phyloP scores from a whole-genome alignment of 1,140 invertebrate genomes.

The Steinernema khuongi region DNA sequence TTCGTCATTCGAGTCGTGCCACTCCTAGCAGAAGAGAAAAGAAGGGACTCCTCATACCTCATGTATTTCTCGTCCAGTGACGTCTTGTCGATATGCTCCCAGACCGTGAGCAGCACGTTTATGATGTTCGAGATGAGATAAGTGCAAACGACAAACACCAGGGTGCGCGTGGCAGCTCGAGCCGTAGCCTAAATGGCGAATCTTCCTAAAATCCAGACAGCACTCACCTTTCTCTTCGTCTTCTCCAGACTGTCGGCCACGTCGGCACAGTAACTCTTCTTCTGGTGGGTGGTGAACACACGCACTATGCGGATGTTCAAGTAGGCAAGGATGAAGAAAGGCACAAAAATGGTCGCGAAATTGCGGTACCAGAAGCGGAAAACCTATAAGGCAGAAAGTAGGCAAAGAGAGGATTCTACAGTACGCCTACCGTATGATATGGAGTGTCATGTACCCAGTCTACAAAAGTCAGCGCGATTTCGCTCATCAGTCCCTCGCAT shows the following conservation, averaged over 20 bases:
- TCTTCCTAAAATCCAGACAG: conserved; percentile 28
- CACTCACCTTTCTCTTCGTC: conserved; percentile 30
- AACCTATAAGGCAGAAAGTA: neutral
- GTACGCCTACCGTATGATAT: conserved; percentile 37
- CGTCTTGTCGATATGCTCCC: conserved; percentile 51
- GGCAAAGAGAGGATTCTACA: neutral
- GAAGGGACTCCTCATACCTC: neutral
- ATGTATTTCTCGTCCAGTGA: conserved; percentile 30
- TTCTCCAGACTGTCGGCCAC: conserved; percentile 20
- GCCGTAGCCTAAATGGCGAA: conserved; percentile 45
- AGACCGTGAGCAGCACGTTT: conserved; percentile 53
- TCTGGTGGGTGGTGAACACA: conserved; percentile 39
- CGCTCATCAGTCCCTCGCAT: conserved; percentile 47
- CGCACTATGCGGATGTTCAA: conserved; percentile 51
- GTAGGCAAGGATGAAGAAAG: conserved; percentile 52
- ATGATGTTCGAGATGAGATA: conserved; percentile 55
- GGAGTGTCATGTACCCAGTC: conserved; percentile 45
- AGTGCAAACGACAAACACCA: conserved; percentile 53
- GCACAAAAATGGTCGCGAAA: conserved; percentile 54
- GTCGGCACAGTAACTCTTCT: conserved; percentile 4
- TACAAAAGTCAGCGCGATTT: conserved; percentile 39
- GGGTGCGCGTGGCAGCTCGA: conserved; percentile 48
- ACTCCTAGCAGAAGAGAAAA: neutral
- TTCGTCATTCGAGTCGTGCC: neutral
- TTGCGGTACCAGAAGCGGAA: conserved; percentile 42